These are phyloP conservation scores for Pogonocichla stellata DNA, from an alignment of 2,113 vertebrate genomes.

Conservation along the genomic window DNA sequence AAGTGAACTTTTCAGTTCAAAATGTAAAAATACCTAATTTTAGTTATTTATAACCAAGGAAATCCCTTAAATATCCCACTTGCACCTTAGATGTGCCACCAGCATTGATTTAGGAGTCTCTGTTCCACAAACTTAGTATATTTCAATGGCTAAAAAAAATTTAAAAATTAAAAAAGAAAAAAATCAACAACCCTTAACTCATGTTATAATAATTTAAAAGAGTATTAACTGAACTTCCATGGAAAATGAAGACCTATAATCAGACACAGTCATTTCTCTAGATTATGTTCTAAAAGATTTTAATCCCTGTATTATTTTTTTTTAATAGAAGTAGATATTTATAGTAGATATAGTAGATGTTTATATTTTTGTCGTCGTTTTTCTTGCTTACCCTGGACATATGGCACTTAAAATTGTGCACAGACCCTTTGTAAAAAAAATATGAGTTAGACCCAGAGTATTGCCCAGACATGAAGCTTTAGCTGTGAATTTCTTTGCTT, in stretches of 20 bases:
- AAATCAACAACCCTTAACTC: neutral
- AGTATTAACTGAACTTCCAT: neutral
- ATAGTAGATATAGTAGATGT: neutral
- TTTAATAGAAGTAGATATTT: neutral
- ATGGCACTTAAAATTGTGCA: slow-evolving; percentile 50
- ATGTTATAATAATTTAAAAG: neutral
- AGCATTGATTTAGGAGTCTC: neutral
- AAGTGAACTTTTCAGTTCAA: neutral
- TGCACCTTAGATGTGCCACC: neutral
- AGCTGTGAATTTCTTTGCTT: slow-evolving; percentile 62
- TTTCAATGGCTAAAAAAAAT: neutral
- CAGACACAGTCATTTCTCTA: neutral
- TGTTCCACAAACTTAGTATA: neutral
- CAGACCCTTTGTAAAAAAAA: slow-evolving; percentile 56
- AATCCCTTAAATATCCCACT: neutral
- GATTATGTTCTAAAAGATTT: neutral
- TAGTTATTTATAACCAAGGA: neutral
- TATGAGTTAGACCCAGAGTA: slow-evolving; percentile 40
- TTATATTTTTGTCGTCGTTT: slow-evolving; percentile 32
- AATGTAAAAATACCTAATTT: neutral
- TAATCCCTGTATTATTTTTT: neutral
- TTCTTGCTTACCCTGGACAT: slow-evolving; percentile 44
- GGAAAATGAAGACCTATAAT: slow-evolving; percentile 17
- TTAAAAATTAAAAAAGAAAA: neutral
- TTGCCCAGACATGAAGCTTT: slow-evolving; percentile 32